These are phyloP conservation scores for Hypomecis atomaria DNA, from an alignment of 2,888 invertebrate genomes.

Conservation along the genomic window DNA sequence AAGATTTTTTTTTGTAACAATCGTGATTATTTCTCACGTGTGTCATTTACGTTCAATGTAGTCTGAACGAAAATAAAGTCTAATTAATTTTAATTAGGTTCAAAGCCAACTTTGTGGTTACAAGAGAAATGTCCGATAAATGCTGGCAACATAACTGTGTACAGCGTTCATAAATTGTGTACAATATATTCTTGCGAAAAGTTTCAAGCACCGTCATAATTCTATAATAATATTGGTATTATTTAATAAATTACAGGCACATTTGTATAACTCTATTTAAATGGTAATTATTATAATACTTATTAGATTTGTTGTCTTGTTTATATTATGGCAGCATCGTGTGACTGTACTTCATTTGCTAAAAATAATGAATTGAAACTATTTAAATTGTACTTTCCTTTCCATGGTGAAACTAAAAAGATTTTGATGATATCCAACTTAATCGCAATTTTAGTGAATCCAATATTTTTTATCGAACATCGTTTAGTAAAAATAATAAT, in stretches of 20 bases:
- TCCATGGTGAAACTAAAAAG: not conserved
- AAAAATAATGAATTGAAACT: not conserved
- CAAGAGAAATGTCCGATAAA: too few relatives aligned
- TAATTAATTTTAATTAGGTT: too few relatives aligned
- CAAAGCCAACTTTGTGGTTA: too few relatives aligned
- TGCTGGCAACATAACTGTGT: not conserved
- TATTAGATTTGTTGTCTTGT: slow-evolving; percentile 25
- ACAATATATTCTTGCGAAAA: slow-evolving; percentile 20
- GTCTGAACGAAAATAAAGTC: too few relatives aligned
- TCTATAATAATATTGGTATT: slow-evolving; percentile 39
- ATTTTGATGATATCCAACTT: too few relatives aligned
- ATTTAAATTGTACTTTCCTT: slow-evolving; percentile 20
- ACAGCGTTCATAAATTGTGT: not conserved
- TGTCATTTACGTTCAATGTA: too few relatives aligned
- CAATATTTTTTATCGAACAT: not conserved
- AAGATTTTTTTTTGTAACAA: too few relatives aligned
- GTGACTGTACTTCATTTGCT: slow-evolving; percentile 30
- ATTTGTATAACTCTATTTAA: slow-evolving; percentile 54
- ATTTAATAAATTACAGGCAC: slow-evolving; percentile 69
- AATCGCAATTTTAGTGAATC: not conserved
- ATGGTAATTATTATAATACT: slow-evolving; percentile 45
- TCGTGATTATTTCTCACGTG: too few relatives aligned
- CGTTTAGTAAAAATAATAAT: slow-evolving; percentile 15
- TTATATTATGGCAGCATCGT: slow-evolving; percentile 49
- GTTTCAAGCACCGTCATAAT: slow-evolving; percentile 64